phyloP scores from a whole-genome alignment of 2,888 invertebrate genomes.

The Eupithecia subumbrata region DNA sequence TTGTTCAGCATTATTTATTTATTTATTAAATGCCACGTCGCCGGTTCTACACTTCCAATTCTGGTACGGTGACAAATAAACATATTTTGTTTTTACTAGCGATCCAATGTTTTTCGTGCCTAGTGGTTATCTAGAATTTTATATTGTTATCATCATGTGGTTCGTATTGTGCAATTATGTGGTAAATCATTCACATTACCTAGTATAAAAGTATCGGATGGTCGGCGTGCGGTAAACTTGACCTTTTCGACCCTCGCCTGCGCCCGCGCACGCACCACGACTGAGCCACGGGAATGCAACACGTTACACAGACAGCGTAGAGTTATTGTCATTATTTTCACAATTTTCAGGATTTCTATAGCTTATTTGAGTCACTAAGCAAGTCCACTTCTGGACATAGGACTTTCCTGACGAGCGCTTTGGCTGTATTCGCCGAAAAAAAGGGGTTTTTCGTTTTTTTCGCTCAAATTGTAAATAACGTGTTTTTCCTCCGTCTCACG shows the following conservation, averaged over 20 bases:
- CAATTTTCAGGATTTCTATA: background rate
- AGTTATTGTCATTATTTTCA: background rate
- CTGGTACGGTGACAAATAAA: too few relatives aligned
- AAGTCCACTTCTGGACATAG: background rate
- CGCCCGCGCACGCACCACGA: background rate
- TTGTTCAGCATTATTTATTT: too few relatives aligned
- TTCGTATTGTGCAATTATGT: background rate
- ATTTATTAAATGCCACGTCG: too few relatives aligned
- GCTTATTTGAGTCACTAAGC: too few relatives aligned
- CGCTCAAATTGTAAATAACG: background rate
- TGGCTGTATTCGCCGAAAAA: background rate
- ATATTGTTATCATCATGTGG: background rate
- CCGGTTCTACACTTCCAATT: too few relatives aligned
- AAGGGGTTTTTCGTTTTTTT: background rate
- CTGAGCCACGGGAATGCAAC: background rate
- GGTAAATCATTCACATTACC: background rate
- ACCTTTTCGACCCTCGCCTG: background rate
- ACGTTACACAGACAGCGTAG: background rate
- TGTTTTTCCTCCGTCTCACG: background rate
- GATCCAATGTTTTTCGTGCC: background rate
- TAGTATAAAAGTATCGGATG: background rate
- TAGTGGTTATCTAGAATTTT: background rate
- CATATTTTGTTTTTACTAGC: background rate
- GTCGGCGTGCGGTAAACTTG: slow-evolving; percentile 1
- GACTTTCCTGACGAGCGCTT: background rate